Conservation (phyloP, 2,113 vertebrate genomes). For the Actinemys pallida region DNA sequence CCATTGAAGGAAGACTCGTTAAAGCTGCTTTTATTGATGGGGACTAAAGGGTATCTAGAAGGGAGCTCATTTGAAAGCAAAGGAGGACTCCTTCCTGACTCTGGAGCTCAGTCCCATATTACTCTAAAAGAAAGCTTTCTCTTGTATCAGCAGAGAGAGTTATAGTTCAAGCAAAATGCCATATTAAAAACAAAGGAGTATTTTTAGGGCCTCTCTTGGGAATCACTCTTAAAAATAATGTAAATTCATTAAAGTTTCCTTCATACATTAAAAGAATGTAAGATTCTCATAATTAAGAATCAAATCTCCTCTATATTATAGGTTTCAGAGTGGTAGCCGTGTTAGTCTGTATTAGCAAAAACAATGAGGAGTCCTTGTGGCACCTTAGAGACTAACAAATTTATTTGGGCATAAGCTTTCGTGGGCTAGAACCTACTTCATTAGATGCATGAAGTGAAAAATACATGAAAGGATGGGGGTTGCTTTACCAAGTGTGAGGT, state of each 20-base stretch:
- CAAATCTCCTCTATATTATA: not conserved
- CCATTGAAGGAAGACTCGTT: not conserved
- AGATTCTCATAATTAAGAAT: no score
- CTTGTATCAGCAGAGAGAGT: not conserved
- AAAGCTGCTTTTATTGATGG: accelerated
- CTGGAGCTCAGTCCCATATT: not conserved
- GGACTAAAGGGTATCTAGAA: accelerated
- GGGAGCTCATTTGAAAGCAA: not conserved
- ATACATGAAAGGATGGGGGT: no score
- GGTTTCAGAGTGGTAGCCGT: no score
- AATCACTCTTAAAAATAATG: not conserved
- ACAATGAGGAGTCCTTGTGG: no score
- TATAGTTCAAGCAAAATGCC: not conserved
- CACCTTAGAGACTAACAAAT: no score
- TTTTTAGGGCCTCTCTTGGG: constrained; percentile 26
- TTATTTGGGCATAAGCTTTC: no score
- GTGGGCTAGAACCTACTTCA: no score
- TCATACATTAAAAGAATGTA: accelerated
- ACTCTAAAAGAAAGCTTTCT: not conserved
- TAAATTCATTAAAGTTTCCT: constrained; percentile 3
- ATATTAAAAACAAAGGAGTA: constrained; percentile 50
- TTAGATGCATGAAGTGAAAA: no score
- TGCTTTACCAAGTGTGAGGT: no score
- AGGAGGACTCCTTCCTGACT: not conserved
- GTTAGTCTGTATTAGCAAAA: no score